Conservation (phyloP, 1,140 invertebrate genomes). For the Eriosoma lanigerum region DNA sequence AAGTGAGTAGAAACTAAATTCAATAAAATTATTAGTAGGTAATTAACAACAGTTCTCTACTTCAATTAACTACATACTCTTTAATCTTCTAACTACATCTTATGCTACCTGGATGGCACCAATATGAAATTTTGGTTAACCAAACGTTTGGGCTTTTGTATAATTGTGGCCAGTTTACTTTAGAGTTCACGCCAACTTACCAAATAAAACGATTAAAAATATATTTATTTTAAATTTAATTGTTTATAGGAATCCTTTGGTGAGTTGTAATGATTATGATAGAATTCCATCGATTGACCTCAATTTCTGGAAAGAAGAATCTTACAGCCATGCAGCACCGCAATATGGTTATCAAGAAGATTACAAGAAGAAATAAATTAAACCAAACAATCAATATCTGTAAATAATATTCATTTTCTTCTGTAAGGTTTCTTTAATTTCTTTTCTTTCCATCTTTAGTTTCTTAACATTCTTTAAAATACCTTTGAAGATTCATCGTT, state of each 20-base stretch:
- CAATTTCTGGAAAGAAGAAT: constrained; percentile 56
- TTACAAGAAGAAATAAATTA: constrained; percentile 52
- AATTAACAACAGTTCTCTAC: too few relatives aligned
- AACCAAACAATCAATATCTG: constrained; percentile 35
- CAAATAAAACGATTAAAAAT: too few relatives aligned
- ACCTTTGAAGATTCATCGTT: constrained; percentile 20
- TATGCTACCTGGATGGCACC: too few relatives aligned
- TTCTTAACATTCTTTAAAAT: constrained; percentile 44
- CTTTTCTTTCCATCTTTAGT: constrained; percentile 11
- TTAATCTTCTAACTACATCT: too few relatives aligned
- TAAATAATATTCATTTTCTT: constrained; percentile 51
- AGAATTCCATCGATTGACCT: constrained; percentile 68
- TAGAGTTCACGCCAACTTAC: too few relatives aligned
- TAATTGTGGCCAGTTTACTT: too few relatives aligned
- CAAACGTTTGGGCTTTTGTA: too few relatives aligned
- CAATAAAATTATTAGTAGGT: not conserved
- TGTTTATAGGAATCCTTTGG: constrained; percentile 66
- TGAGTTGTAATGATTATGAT: constrained; percentile 63
- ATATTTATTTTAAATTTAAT: not conserved
- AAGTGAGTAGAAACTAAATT: constrained; percentile 62
- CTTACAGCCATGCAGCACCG: constrained; percentile 24
- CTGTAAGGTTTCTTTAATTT: constrained; percentile 47
- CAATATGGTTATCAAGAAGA: constrained; percentile 43
- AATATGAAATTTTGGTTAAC: too few relatives aligned
- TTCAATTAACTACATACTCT: too few relatives aligned